phyloP scores from a whole-genome alignment of 2,113 vertebrate species.

The Leptobrachium ailaonicum region DNA sequence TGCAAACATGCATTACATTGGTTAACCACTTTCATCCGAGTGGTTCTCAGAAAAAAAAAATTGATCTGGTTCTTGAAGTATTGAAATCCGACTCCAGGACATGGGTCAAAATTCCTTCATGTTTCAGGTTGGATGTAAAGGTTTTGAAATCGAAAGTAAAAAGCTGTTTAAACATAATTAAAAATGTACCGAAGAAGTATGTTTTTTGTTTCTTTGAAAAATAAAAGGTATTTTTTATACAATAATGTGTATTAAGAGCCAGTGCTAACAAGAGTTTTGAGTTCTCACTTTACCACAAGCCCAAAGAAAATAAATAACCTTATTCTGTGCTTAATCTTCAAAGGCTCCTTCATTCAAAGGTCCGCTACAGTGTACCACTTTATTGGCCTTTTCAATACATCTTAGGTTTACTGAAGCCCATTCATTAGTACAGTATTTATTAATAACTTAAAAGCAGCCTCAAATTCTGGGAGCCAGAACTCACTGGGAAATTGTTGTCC shows the following conservation, averaged over 20 bases:
- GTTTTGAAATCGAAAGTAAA: background rate
- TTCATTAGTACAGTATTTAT: background rate
- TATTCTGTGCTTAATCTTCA: conserved; percentile 6
- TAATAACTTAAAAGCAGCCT: background rate
- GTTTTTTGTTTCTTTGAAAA: background rate
- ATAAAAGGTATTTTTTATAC: conserved; percentile 11
- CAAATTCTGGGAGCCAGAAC: background rate
- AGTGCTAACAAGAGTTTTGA: background rate
- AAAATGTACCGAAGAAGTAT: background rate
- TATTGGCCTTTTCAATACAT: background rate
- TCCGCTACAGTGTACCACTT: conserved; percentile 2
- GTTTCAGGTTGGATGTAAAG: background rate
- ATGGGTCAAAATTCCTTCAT: conserved; percentile 10
- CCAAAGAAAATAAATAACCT: background rate
- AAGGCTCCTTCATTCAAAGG: background rate
- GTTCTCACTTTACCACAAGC: background rate
- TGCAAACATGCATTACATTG: conserved; percentile 21
- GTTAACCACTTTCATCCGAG: conserved; percentile 33
- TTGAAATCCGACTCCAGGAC: conserved; percentile 8
- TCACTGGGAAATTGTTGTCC: no score
- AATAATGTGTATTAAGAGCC: background rate
- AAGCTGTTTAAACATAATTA: background rate
- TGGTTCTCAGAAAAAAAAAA: background rate
- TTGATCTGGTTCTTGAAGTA: conserved; percentile 12
- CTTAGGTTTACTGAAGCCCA: conserved; percentile 1